phyloP scores from a whole-genome alignment of 2,797 vertebrate genomes.

The Sylvilagus floridanus region DNA sequence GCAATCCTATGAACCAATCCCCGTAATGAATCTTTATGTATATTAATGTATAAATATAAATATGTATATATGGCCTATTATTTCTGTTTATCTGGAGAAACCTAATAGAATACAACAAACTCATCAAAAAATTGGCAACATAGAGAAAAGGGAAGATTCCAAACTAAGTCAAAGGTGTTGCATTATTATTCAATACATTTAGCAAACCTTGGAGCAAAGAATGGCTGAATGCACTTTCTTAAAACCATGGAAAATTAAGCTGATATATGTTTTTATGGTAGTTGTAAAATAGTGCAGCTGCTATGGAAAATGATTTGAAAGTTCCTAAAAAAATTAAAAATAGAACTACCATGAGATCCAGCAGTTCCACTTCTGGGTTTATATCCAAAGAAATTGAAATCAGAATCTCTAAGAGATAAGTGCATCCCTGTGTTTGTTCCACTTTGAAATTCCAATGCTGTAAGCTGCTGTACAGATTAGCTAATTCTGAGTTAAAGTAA shows the following conservation, averaged over 20 bases:
- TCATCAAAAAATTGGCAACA: not conserved
- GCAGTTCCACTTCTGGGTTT: not conserved
- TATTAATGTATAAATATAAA: no score
- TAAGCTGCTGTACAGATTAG: not conserved
- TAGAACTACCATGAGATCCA: not conserved
- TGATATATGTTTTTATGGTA: not conserved
- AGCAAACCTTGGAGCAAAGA: not conserved
- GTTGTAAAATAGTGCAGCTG: not conserved
- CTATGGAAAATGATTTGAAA: not conserved
- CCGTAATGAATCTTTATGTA: not conserved
- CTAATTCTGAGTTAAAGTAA: constrained; percentile 10
- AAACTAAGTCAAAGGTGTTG: not conserved
- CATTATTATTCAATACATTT: not conserved
- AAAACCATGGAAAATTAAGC: not conserved
- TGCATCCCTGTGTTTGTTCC: not conserved
- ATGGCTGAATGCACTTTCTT: not conserved
- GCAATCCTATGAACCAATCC: not conserved
- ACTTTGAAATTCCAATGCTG: not conserved
- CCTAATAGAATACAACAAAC: not conserved
- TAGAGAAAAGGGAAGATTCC: not conserved
- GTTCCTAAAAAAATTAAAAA: not conserved
- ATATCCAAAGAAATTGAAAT: not conserved
- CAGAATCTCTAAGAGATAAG: not conserved
- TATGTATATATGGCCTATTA: not conserved
- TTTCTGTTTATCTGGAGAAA: not conserved